These are phyloP conservation scores for Lagodon rhomboides DNA, from an alignment of 2,797 vertebrate species.

Conservation along the genomic window DNA sequence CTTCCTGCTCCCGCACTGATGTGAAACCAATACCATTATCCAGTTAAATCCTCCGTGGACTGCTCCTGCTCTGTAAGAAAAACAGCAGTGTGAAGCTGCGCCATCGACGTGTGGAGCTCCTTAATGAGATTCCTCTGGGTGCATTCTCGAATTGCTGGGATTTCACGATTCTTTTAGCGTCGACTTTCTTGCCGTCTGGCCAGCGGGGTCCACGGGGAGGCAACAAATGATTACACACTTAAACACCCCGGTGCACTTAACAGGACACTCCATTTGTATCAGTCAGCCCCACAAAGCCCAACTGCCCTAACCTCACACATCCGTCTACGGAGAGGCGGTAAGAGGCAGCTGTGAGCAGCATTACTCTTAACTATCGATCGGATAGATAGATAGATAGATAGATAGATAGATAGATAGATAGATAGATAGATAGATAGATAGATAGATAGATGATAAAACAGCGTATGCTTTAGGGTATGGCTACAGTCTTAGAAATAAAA, in stretches of 20 bases:
- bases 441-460: background rate
- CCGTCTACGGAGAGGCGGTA: background rate
- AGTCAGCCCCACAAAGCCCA: conserved; percentile 30
- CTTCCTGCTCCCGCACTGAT: conserved; percentile 78
- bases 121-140: conserved; percentile 82
- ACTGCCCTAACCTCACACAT: background rate
- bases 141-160: conserved; percentile 68
- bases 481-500: no score
- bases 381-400: background rate
- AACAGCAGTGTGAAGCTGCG: conserved; percentile 67
- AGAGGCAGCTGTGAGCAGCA: conserved; percentile 6
- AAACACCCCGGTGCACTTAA: conserved; percentile 69
- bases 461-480: no score
- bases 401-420: background rate
- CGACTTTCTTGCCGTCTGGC: conserved; percentile 60
- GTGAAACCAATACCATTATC: conserved; percentile 87
- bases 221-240: conserved; percentile 80
- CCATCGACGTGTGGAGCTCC: conserved; percentile 73
- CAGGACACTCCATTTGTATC: conserved; percentile 73
- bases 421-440: background rate
- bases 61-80: conserved; percentile 62
- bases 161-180: conserved; percentile 75
- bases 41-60: conserved; percentile 76
- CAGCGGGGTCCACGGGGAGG: conserved; percentile 65
- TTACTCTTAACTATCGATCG: background rate